These are phyloP conservation scores for Chiloscyllium plagiosum DNA, from an alignment of 2,113 vertebrate species.

Conservation along the genomic window DNA sequence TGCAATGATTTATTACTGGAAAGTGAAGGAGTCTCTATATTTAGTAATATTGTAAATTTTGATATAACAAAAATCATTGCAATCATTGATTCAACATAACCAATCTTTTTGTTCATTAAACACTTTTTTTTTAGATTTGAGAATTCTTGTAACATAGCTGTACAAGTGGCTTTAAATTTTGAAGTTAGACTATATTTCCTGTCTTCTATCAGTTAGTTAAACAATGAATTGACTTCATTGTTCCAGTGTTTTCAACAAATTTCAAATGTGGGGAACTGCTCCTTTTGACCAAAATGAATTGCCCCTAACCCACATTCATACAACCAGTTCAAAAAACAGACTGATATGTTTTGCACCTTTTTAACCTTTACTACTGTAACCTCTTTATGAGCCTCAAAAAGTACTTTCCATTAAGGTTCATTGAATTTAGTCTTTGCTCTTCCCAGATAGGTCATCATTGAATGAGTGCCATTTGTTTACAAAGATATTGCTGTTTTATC, in stretches of 20 bases:
- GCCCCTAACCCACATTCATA: neutral
- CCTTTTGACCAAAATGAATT: neutral
- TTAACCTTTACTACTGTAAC: neutral
- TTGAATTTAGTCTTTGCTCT: neutral
- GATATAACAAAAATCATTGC: neutral
- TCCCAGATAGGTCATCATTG: neutral
- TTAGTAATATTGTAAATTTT: neutral
- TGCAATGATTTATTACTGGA: conserved; percentile 48
- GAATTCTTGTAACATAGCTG: neutral
- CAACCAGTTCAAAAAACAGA: neutral
- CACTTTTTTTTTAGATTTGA: too few species aligned
- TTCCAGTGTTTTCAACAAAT: neutral
- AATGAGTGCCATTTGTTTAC: neutral
- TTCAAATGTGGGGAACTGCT: neutral
- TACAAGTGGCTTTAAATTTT: neutral
- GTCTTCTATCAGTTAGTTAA: neutral
- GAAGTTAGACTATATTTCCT: neutral
- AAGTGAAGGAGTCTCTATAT: neutral
- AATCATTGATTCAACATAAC: neutral
- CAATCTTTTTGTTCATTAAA: neutral
- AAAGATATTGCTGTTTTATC: neutral
- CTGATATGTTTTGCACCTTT: neutral
- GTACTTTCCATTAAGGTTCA: neutral
- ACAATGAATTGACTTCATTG: neutral
- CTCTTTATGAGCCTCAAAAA: neutral